These are phyloP conservation scores for Nasonia oneida DNA, from an alignment of 2,888 invertebrate species.

Conservation along the genomic window DNA sequence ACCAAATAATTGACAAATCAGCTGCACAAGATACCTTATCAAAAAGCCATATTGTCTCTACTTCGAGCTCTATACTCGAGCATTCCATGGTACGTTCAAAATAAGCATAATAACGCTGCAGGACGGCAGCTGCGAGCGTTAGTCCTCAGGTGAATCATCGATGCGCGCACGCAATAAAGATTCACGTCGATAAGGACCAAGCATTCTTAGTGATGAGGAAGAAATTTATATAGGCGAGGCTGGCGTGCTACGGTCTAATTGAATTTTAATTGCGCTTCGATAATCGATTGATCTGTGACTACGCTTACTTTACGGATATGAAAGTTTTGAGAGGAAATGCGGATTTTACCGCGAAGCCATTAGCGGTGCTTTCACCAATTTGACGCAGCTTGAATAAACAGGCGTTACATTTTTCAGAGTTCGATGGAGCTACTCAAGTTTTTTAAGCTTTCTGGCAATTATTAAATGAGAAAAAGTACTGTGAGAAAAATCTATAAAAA, in stretches of 20 bases:
- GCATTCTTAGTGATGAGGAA: background rate
- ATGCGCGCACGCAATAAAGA: background rate
- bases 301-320: background rate
- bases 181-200: slow-evolving; percentile 38
- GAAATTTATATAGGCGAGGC: background rate
- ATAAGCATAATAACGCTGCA: background rate
- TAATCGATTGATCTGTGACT: background rate
- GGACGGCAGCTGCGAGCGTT: slow-evolving; percentile 12
- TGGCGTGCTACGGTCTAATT: background rate
- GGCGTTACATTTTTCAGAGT: too few relatives aligned
- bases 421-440: too few relatives aligned
- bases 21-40: background rate
- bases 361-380: too few relatives aligned
- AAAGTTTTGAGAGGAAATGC: too few relatives aligned
- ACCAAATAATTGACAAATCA: too few relatives aligned
- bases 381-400: too few relatives aligned
- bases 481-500: too few relatives aligned
- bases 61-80: background rate
- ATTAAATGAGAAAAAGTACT: too few relatives aligned
- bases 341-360: too few relatives aligned
- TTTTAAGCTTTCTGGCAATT: too few relatives aligned
- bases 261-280: slow-evolving; percentile 27
- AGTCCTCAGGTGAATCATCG: slow-evolving; percentile 43
- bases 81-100: background rate
- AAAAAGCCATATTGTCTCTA: background rate